Percentiles rank a stretch among this genome's conserved stretches.
Evolutionary conservation across 2,113 vertebrate species (phyloP).

Genomic region (Semicossyphus pulcher): DNA sequence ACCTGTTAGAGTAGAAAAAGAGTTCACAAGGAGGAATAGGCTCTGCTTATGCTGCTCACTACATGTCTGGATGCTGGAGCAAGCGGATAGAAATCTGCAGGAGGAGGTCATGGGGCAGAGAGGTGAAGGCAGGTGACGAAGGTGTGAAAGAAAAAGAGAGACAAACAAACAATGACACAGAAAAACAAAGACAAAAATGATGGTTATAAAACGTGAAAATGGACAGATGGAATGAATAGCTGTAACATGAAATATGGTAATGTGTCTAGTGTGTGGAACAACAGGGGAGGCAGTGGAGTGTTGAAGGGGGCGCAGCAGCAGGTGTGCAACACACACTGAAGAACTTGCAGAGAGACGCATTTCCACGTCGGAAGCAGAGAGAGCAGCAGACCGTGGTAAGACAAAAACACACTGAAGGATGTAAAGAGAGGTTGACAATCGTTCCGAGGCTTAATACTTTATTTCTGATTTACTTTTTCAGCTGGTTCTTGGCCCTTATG

Average conservation of each 20-base stretch:
- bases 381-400: conserved; percentile 46
- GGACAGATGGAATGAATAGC: conserved; percentile 4
- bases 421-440: not conserved
- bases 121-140: conserved; percentile 14
- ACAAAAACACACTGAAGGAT: not conserved
- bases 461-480: too few relatives aligned
- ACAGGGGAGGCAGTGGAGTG: conserved; percentile 31
- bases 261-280: not conserved
- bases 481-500: too few relatives aligned
- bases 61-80: conserved; percentile 69
- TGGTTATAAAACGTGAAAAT: conserved; percentile 23
- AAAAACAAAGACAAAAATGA: conserved; percentile 27
- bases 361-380: conserved; percentile 48
- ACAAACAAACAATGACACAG: conserved; percentile 28
- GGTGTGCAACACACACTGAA: conserved; percentile 55
- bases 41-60: conserved; percentile 62
- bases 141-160: not conserved
- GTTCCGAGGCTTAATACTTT: not conserved
- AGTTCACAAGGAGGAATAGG: conserved; percentile 46
- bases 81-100: conserved; percentile 41
- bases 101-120: not conserved
- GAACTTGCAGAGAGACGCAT: conserved; percentile 22
- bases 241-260: not conserved
- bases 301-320: conserved; percentile 39
- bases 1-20: conserved; percentile 76